phyloP scores from a whole-genome alignment of 2,113 vertebrate genomes.

The Rhagologus leucostigma region DNA sequence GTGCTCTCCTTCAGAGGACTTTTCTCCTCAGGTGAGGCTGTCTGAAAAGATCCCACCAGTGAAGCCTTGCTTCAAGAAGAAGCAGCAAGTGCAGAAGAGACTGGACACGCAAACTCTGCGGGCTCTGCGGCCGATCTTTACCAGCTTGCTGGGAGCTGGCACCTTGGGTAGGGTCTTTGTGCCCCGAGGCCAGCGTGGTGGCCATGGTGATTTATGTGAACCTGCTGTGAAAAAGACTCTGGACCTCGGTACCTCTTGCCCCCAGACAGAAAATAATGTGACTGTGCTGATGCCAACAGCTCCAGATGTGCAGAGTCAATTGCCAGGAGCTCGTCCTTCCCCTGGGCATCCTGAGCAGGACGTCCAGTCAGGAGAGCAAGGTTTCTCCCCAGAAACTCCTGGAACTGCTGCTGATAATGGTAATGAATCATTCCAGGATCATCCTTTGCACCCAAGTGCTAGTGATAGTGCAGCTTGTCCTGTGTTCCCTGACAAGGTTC shows the following conservation, averaged over 20 bases:
- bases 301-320: slow-evolving; percentile 45
- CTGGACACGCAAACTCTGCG: slow-evolving; percentile 85
- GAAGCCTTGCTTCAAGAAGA: slow-evolving; percentile 98
- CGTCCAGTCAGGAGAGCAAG: slow-evolving; percentile 61
- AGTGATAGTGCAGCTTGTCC: slow-evolving; percentile 68
- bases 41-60: slow-evolving; percentile 87
- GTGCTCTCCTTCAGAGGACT: slow-evolving; percentile 68
- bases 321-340: slow-evolving; percentile 56
- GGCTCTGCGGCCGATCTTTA: slow-evolving; percentile 87
- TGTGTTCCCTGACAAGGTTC: slow-evolving; percentile 79
- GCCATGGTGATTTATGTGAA: slow-evolving; percentile 79
- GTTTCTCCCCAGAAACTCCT: slow-evolving; percentile 65
- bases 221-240: slow-evolving; percentile 83
- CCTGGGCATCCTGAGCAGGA: slow-evolving; percentile 60
- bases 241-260: slow-evolving; percentile 76
- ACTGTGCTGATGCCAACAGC: slow-evolving; percentile 67
- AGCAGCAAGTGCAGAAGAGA: slow-evolving; percentile 85
- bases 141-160: slow-evolving; percentile 83
- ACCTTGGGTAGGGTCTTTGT: slow-evolving; percentile 88
- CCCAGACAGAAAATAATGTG: slow-evolving; percentile 73
- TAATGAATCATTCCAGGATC: slow-evolving; percentile 73
- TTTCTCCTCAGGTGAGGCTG: slow-evolving; percentile 78
- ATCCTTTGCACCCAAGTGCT: slow-evolving; percentile 66
- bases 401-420: slow-evolving; percentile 56
- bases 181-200: slow-evolving; percentile 73